phyloP scores from a whole-genome alignment of 2,113 vertebrate genomes.

The Piaya cayana region DNA sequence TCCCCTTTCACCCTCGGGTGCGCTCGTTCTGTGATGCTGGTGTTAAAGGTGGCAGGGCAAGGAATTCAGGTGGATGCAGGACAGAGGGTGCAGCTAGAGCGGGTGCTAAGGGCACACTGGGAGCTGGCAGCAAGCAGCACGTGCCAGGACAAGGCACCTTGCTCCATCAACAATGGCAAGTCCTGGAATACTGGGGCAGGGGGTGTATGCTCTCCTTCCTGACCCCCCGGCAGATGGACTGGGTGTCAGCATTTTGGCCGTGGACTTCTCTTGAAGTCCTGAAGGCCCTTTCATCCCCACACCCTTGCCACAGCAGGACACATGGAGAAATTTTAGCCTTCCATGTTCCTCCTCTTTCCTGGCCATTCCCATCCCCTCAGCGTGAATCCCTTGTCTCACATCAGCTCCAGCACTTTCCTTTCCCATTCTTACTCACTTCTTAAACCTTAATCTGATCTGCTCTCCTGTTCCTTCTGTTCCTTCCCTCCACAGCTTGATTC shows the following conservation, averaged over 20 bases:
- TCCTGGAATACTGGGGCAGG: not conserved
- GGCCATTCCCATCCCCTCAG: not conserved
- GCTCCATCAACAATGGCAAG: not conserved
- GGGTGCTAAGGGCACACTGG: not conserved
- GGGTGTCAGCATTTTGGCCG: not conserved
- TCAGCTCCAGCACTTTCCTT: not conserved
- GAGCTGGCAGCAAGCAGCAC: not conserved
- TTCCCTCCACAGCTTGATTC: not conserved
- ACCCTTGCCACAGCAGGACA: not conserved
- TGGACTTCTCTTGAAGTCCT: not conserved
- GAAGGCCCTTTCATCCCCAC: not conserved
- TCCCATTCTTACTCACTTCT: not conserved
- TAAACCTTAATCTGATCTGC: not conserved
- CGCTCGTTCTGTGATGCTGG: not conserved
- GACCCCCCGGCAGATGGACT: not conserved
- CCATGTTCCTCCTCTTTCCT: not conserved
- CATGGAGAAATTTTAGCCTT: not conserved
- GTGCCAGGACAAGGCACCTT: not conserved
- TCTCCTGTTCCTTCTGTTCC: not conserved
- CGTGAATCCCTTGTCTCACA: not conserved
- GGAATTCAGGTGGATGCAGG: not conserved
- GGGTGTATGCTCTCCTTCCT: not conserved
- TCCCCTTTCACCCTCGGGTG: not conserved
- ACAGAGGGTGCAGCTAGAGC: not conserved
- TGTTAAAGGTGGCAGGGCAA: not conserved